Evolutionary conservation across 2,888 invertebrate genomes (phyloP), one percentile per base, ranked within the genome.

Genomic region (Sarcophaga rosellei): DNA sequence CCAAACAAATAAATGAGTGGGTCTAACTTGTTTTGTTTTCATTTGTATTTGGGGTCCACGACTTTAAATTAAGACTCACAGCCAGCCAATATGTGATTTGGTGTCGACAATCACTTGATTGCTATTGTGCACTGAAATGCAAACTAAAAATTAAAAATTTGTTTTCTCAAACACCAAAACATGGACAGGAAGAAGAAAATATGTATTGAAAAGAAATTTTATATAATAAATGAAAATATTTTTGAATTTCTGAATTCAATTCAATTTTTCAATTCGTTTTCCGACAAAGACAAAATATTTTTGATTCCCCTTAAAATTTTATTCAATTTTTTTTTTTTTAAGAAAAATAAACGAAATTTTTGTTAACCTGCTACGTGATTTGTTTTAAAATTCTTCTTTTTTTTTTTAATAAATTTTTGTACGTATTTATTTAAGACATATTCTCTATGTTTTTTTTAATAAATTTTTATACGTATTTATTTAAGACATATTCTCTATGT

Each of bases 31-130:
- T 70, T 68, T 75, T 59, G 35, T 63, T 63, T 65, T 61, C 53
- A 75, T 85, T 73, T 45, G 57, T 75, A 70, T 57, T 79, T 79
- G 45, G 21, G 25, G 25, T 73, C 47, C 68, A 73, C 53, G 57
- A 79, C 57, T 65, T 63, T 21, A 72, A 21, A 65, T 20, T 66
- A 35, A 35, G 35, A 2, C 35, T 35, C 35, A 8, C 35, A 35
- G 35, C 35, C 35, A 35, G 35, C 35, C 35, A 35, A 35, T 35
- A 35, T 35, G 35, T 35, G 35, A 8, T 35, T 35, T 35, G 35
- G 2, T 35, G 35, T 35, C 8, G 35, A 2, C 10, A n/a, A n/a
- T 35, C 35, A 35, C 35, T 35, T 35, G 35, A 35, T 35, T 35
- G 10, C 10, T 8, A 8, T 35, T 35, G 8, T 35, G 35, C 35